phyloP scores from a whole-genome alignment of 2,113 vertebrate species.

The Tichodroma muraria region DNA sequence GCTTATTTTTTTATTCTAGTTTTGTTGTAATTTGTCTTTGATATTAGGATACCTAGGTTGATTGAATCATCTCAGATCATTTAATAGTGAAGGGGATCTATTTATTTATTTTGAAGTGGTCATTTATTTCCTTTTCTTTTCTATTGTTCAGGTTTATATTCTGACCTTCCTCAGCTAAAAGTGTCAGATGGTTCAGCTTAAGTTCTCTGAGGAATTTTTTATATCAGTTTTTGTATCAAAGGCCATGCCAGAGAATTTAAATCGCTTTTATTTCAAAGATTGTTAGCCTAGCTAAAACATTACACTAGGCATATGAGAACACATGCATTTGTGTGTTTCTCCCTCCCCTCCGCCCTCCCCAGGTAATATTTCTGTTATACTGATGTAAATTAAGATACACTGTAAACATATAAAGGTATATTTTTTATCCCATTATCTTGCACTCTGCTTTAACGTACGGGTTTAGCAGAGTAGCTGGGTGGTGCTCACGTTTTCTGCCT shows the following conservation, averaged over 20 bases:
- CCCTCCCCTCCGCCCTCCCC: no score
- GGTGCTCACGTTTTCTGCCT: neutral
- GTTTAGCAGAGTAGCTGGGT: neutral
- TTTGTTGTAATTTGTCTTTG: neutral
- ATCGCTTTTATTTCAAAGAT: neutral
- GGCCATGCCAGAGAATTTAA: neutral
- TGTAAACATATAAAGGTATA: neutral
- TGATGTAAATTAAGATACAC: neutral
- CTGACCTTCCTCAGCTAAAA: neutral
- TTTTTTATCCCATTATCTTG: neutral
- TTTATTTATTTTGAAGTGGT: neutral
- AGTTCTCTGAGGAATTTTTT: neutral
- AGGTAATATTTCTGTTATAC: neutral
- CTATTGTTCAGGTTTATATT: neutral
- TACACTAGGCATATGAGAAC: neutral
- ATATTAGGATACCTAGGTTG: neutral
- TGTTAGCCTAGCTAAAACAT: neutral
- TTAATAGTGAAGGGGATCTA: neutral
- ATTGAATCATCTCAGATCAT: neutral
- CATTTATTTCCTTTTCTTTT: neutral
- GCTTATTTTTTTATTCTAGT: neutral
- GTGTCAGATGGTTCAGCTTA: neutral
- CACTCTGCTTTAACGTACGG: neutral
- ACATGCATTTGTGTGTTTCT: neutral
- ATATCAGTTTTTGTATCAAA: neutral